Percentiles rank a stretch among this genome's conserved stretches.
These are phyloP conservation scores for Corvus cornix DNA, from an alignment of 2,113 vertebrate species.

Conservation along the genomic window DNA sequence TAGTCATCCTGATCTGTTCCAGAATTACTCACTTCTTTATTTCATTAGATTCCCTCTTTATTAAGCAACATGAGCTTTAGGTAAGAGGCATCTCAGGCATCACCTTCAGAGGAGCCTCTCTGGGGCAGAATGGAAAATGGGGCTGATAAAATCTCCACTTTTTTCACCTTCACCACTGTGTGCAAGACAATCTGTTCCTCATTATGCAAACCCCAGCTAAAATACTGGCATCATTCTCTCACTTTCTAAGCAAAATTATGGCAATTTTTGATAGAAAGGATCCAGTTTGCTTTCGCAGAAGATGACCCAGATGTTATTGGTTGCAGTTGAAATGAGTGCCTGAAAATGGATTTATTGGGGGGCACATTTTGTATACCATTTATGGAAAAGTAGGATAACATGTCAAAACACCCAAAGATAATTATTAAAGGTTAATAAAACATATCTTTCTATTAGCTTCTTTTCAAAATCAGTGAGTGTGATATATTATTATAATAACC, in stretches of 20 bases:
- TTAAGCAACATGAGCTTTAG: neutral
- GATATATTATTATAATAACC: neutral
- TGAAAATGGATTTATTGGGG: neutral
- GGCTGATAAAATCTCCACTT: neutral
- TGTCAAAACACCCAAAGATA: neutral
- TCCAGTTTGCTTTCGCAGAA: neutral
- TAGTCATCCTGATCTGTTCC: neutral
- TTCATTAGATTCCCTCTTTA: neutral
- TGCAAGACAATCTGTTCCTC: neutral
- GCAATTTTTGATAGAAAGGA: neutral
- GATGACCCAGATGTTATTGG: neutral
- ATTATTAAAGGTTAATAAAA: slow-evolving; percentile 27
- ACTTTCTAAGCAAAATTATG: neutral
- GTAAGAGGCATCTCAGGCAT: neutral
- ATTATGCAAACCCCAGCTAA: neutral
- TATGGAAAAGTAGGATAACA: neutral
- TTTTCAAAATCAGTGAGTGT: neutral
- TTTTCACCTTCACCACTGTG: neutral
- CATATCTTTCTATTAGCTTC: neutral
- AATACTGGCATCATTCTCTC: neutral
- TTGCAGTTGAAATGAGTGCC: neutral
- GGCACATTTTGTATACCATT: neutral
- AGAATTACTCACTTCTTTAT: neutral
- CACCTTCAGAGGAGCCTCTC: neutral
- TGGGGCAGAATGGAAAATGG: neutral